These are phyloP conservation scores for Neofelis nebulosa DNA, from an alignment of 2,113 vertebrate genomes.

Conservation along the genomic window DNA sequence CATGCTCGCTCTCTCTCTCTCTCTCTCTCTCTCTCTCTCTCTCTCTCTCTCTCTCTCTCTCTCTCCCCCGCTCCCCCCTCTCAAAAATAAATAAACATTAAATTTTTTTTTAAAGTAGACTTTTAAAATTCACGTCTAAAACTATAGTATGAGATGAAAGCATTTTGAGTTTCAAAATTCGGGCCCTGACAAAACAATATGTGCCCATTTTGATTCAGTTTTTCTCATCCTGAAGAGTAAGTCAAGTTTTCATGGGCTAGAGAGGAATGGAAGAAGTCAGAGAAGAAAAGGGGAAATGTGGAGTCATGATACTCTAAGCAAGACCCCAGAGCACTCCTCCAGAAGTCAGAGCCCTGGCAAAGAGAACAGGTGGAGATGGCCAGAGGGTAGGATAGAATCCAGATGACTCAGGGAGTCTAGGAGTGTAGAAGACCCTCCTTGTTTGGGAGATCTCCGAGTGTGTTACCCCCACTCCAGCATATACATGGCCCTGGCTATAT, in stretches of 20 bases:
- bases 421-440: background rate
- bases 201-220: background rate
- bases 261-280: background rate
- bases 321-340: background rate
- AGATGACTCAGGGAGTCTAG: background rate
- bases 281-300: background rate
- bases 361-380: background rate
- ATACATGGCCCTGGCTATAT: background rate
- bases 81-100: no score
- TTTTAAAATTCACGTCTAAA: background rate
- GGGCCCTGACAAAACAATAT: background rate
- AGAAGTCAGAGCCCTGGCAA: no score
- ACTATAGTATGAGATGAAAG: background rate
- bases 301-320: background rate
- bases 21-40: no score
- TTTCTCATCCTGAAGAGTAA: background rate
- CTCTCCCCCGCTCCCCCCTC: no score
- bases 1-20: no score
- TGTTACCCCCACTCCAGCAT: fast-evolving
- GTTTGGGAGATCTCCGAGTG: background rate
- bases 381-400: background rate
- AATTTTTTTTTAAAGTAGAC: background rate
- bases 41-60: no score
- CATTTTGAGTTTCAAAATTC: background rate
- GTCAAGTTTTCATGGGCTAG: background rate